Conservation (phyloP, 2,888 invertebrate species). For the Eledona agricola region DNA sequence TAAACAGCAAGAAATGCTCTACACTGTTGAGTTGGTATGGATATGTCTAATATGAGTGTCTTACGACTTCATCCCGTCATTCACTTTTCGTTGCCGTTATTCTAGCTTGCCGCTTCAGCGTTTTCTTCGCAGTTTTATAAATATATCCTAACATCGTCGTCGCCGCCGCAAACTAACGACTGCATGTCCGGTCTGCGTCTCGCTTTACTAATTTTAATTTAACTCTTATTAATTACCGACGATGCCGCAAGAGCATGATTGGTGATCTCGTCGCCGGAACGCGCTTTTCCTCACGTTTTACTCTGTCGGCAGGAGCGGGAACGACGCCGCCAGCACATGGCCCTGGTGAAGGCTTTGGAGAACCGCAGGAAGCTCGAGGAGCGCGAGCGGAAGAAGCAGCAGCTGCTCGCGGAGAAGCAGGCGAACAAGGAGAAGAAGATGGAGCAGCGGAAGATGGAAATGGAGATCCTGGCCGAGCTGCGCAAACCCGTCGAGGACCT, state of each 20-base stretch:
- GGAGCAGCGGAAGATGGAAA: constrained; percentile 73
- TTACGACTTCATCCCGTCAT: constrained; percentile 20
- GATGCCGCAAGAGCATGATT: constrained; percentile 25
- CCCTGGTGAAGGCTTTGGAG: constrained; percentile 87
- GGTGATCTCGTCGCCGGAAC: too few relatives aligned
- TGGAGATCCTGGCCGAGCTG: constrained; percentile 74
- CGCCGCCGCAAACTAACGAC: too few relatives aligned
- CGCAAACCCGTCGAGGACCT: constrained; percentile 94
- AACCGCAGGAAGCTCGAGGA: constrained; percentile 88
- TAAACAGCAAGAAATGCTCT: constrained; percentile 84
- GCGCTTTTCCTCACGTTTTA: constrained; percentile 16
- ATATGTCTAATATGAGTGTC: constrained; percentile 45
- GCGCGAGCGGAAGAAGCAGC: constrained; percentile 77
- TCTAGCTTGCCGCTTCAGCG: constrained; percentile 13
- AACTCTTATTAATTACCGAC: constrained; percentile 17
- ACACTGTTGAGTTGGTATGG: constrained; percentile 85
- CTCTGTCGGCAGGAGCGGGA: constrained; percentile 77
- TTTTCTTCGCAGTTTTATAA: too few relatives aligned
- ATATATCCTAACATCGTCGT: too few relatives aligned
- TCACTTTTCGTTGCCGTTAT: constrained; percentile 10
- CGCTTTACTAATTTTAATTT: constrained; percentile 36
- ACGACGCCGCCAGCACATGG: constrained; percentile 88
- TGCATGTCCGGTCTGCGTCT: too few relatives aligned
- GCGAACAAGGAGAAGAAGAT: constrained; percentile 86
- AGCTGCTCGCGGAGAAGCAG: constrained; percentile 83